A percentile compares a stretch with the other conserved stretches of the same genome.
Evolutionary conservation across 1,140 invertebrate genomes (phyloP).

Genomic region (Tenebrio molitor): DNA sequence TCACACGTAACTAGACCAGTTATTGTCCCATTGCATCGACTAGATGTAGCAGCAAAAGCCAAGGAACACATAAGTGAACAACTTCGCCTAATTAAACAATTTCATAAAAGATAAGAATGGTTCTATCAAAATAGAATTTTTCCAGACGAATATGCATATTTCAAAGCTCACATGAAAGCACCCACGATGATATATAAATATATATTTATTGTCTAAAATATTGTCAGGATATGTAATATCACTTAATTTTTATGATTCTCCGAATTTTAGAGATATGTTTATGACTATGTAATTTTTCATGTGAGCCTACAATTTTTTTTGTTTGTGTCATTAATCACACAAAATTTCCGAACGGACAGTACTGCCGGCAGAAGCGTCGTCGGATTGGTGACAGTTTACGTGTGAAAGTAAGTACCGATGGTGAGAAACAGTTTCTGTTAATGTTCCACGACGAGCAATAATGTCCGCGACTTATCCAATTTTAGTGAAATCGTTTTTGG

Average conservation of each 20-base stretch:
- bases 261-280: constrained; percentile 31
- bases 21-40: constrained; percentile 48
- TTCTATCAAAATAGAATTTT: constrained; percentile 52
- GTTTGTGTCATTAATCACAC: constrained; percentile 22
- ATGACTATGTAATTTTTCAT: constrained; percentile 41
- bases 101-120: constrained; percentile 40
- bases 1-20: constrained; percentile 48
- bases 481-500: neutral
- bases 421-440: too few species aligned
- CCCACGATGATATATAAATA: constrained; percentile 41
- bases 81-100: constrained; percentile 46
- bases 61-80: constrained; percentile 52
- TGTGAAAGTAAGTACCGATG: too few species aligned
- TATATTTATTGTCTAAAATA: constrained; percentile 51
- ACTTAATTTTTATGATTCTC: constrained; percentile 43
- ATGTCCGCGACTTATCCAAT: neutral
- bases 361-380: neutral
- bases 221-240: constrained; percentile 50
- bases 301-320: constrained; percentile 42
- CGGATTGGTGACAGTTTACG: too few species aligned
- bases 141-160: constrained; percentile 43
- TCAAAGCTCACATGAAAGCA: constrained; percentile 49
- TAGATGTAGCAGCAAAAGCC: constrained; percentile 50
- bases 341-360: neutral
- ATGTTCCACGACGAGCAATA: too few species aligned